phyloP scores from a whole-genome alignment of 2,113 vertebrate genomes.

The Isichthys henryi region DNA sequence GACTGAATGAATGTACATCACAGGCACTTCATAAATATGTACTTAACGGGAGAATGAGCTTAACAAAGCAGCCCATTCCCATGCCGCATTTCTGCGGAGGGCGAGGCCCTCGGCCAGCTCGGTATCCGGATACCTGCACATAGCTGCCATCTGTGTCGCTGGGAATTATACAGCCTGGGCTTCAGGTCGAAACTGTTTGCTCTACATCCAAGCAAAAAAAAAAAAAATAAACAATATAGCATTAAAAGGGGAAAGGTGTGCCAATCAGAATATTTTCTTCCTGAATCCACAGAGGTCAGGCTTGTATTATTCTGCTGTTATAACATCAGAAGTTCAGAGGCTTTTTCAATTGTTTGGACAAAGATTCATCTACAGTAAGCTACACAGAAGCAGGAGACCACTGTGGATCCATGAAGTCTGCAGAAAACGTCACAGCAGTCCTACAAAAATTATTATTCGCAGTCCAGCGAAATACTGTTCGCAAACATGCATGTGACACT shows the following conservation, averaged over 20 bases:
- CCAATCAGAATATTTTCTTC: neutral
- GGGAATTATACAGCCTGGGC: too few relatives aligned
- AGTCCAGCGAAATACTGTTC: neutral
- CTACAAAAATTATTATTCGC: too few relatives aligned
- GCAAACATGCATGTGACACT: neutral
- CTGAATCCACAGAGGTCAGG: neutral
- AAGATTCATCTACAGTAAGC: neutral
- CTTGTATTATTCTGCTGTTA: neutral
- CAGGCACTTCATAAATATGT: neutral
- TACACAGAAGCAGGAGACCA: neutral
- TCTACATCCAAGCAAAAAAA: neutral
- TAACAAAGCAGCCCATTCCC: neutral
- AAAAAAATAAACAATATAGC: neutral
- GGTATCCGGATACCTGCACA: neutral
- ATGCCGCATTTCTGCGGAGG: neutral
- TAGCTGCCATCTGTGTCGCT: neutral
- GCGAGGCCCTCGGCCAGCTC: neutral
- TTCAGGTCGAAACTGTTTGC: neutral
- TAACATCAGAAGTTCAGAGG: neutral
- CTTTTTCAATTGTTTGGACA: neutral
- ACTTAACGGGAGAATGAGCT: neutral
- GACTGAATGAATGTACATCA: neutral
- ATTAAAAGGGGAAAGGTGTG: neutral
- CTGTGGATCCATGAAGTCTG: neutral
- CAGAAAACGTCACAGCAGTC: neutral